Conservation (phyloP, 2,113 vertebrate genomes). For the Nematolebias whitei region DNA sequence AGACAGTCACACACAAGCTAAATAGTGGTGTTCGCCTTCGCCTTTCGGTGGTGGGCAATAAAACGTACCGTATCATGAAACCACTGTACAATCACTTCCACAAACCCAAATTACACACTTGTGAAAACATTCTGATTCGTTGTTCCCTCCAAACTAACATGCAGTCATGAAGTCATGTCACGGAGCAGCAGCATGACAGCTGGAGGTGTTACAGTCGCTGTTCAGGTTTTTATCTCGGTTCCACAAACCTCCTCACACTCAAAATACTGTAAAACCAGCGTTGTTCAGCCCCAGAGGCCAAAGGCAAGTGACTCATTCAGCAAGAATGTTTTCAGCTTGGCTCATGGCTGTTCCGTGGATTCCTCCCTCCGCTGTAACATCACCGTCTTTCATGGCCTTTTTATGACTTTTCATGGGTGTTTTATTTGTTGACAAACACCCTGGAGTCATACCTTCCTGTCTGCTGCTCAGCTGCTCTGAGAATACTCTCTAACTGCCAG, state of each 20-base stretch:
- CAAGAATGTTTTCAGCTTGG: conserved; percentile 61
- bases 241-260: not conserved
- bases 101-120: not conserved
- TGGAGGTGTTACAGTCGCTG: not conserved
- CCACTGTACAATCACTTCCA: not conserved
- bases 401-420: too few relatives aligned
- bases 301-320: conserved; percentile 61
- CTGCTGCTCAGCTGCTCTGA: conserved; percentile 5
- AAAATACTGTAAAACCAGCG: conserved; percentile 18
- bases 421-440: conserved; percentile 21
- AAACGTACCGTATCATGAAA: too few relatives aligned
- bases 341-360: conserved; percentile 14
- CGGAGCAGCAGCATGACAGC: not conserved
- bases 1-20: too few relatives aligned
- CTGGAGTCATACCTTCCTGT: conserved; percentile 20
- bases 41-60: too few relatives aligned
- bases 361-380: conserved; percentile 39
- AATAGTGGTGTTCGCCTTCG: too few relatives aligned
- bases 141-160: not conserved
- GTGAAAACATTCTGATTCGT: not conserved
- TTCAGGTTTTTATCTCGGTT: not conserved
- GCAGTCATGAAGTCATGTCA: not conserved
- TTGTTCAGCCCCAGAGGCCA: conserved; percentile 32
- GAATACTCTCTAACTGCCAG: not conserved
- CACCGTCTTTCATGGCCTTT: conserved; percentile 17